Evolutionary conservation across 1,140 invertebrate genomes (phyloP).

Genomic region (Pissodes strobi): DNA sequence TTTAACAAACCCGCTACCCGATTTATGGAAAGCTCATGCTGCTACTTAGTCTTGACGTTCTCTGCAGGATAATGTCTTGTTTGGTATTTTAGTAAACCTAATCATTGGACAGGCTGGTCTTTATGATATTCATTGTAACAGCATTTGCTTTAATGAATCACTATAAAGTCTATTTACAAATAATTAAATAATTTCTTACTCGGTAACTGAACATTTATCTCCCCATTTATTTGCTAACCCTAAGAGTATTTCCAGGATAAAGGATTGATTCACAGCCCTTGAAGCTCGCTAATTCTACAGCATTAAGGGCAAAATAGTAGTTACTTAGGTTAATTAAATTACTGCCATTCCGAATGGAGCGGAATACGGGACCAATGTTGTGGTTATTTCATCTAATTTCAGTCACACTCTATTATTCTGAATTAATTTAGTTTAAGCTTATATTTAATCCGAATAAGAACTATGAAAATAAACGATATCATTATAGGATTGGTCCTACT

Average conservation of each 20-base stretch:
- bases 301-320: slow-evolving; percentile 20
- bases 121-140: no score
- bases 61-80: no score
- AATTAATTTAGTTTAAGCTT: background rate
- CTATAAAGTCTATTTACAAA: background rate
- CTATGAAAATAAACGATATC: no score
- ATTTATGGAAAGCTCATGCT: no score
- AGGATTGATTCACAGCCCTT: slow-evolving; percentile 13
- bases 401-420: background rate
- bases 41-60: no score
- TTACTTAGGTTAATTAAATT: slow-evolving; percentile 27
- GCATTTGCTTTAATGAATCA: no score
- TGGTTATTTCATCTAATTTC: slow-evolving; percentile 17
- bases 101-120: no score
- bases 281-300: slow-evolving; percentile 5
- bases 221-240: slow-evolving; percentile 5
- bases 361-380: slow-evolving; percentile 1
- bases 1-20: no score
- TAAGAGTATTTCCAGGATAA: background rate
- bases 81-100: no score
- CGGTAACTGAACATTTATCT: background rate
- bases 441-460: no score
- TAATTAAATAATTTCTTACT: background rate
- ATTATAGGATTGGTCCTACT: no score
- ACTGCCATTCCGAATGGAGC: slow-evolving; percentile 2